Percentiles rank a stretch among this genome's conserved stretches.
Conservation (phyloP, 2,113 vertebrate species). For the Ivindomyrus marchei region DNA sequence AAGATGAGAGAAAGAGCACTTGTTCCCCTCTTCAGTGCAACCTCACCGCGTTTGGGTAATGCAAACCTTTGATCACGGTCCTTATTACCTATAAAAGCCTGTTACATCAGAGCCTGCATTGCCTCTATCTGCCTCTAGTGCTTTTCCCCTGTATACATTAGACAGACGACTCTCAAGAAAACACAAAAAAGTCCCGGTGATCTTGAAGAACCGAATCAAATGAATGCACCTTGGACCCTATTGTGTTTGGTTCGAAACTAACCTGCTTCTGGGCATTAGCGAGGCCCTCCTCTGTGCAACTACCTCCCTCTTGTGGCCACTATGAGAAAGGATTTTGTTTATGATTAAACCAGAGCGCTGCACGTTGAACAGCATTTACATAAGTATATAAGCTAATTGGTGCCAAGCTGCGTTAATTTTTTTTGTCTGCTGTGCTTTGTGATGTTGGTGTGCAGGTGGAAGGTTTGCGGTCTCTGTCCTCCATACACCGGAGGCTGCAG, state of each 20-base stretch:
- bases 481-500: not conserved
- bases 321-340: slow-evolving; percentile 23
- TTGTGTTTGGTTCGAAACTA: slow-evolving; percentile 29
- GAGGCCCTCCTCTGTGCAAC: slow-evolving; percentile 34
- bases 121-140: slow-evolving; percentile 34
- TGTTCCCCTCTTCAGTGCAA: slow-evolving; percentile 34
- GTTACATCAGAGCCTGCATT: slow-evolving; percentile 43
- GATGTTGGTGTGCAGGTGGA: not conserved
- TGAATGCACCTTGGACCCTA: slow-evolving; percentile 38
- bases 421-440: not conserved
- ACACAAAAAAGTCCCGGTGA: slow-evolving; percentile 31
- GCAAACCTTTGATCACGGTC: slow-evolving; percentile 61
- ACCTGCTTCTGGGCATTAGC: slow-evolving; percentile 24
- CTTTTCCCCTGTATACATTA: slow-evolving; percentile 37
- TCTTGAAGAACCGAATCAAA: slow-evolving; percentile 41
- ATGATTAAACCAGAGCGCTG: not conserved
- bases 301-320: slow-evolving; percentile 67
- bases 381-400: not conserved
- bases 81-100: slow-evolving; percentile 60
- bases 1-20: slow-evolving; percentile 54
- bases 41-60: slow-evolving; percentile 49
- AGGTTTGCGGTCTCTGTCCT: not conserved
- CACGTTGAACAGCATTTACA: not conserved
- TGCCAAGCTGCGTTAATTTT: not conserved
- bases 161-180: slow-evolving; percentile 39